Conservation (phyloP, 2,888 invertebrate genomes). For the Cephus runcator region DNA sequence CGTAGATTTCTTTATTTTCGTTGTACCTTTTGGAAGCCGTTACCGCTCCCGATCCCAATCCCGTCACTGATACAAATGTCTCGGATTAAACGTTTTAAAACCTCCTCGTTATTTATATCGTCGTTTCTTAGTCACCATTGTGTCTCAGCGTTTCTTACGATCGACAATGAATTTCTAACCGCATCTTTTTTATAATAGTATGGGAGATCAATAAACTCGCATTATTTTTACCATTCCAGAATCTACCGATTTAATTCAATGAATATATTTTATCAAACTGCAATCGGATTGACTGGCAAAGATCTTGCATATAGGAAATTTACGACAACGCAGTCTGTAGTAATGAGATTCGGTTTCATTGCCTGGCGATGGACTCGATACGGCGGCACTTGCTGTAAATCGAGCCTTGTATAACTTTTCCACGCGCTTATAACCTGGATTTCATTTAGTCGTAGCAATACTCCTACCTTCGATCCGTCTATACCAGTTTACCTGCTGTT, state of each 20-base stretch:
- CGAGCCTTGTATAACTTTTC: neutral
- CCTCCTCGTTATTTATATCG: conserved; percentile 36
- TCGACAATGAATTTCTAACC: neutral
- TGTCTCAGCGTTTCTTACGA: neutral
- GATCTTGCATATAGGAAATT: neutral
- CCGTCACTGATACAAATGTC: conserved; percentile 40
- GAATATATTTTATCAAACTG: neutral
- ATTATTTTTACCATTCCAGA: neutral
- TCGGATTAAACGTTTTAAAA: conserved; percentile 45
- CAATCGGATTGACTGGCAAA: neutral
- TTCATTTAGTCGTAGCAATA: neutral
- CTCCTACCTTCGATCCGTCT: neutral
- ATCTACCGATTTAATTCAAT: no score
- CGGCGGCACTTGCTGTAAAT: neutral
- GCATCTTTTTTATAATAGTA: neutral
- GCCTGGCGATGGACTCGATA: neutral
- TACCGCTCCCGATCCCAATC: conserved; percentile 17
- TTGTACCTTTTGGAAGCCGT: conserved; percentile 23
- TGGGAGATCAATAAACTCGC: neutral
- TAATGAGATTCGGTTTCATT: neutral
- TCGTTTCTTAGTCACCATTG: conserved; percentile 28
- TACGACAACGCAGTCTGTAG: neutral
- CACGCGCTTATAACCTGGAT: neutral
- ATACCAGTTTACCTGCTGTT: neutral
- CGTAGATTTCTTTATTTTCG: conserved; percentile 40